phyloP scores from a whole-genome alignment of 2,797 vertebrate species.

The Salarias fasciatus region DNA sequence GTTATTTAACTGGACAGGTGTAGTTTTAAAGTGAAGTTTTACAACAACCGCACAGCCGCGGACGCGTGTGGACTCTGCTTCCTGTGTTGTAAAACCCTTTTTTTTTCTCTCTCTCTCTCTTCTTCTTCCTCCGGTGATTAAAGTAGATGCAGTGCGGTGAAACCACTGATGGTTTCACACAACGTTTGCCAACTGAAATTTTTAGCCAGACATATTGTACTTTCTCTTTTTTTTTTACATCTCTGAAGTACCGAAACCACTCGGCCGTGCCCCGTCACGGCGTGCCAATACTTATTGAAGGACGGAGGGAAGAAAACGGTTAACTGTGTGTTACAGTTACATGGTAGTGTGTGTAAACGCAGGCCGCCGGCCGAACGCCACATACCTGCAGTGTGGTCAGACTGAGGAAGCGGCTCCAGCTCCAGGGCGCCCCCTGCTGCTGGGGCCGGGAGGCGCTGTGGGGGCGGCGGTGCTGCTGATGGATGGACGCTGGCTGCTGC shows the following conservation, averaged over 20 bases:
- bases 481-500: slow-evolving; percentile 58
- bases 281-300: slow-evolving; percentile 67
- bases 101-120: slow-evolving; percentile 8
- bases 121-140: slow-evolving; percentile 30
- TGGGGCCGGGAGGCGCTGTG: slow-evolving; percentile 36
- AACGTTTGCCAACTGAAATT: slow-evolving; percentile 20
- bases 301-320: slow-evolving; percentile 57
- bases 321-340: slow-evolving; percentile 67
- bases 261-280: slow-evolving; percentile 44
- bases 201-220: slow-evolving; percentile 31
- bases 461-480: slow-evolving; percentile 48
- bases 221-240: slow-evolving; percentile 47
- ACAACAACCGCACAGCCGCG: slow-evolving; percentile 16
- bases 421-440: slow-evolving; percentile 75
- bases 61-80: slow-evolving; percentile 17
- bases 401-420: slow-evolving; percentile 78
- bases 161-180: slow-evolving; percentile 31
- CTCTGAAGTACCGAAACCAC: slow-evolving; percentile 42
- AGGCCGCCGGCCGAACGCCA: slow-evolving; percentile 62
- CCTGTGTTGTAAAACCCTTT: neutral
- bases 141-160: slow-evolving; percentile 27
- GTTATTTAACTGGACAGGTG: slow-evolving; percentile 46
- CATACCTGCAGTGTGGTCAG: slow-evolving; percentile 59
- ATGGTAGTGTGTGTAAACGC: slow-evolving; percentile 71
- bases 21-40: slow-evolving; percentile 39